Evolutionary conservation across 2,888 invertebrate species (phyloP).

Genomic region (Phyllotreta striolata): DNA sequence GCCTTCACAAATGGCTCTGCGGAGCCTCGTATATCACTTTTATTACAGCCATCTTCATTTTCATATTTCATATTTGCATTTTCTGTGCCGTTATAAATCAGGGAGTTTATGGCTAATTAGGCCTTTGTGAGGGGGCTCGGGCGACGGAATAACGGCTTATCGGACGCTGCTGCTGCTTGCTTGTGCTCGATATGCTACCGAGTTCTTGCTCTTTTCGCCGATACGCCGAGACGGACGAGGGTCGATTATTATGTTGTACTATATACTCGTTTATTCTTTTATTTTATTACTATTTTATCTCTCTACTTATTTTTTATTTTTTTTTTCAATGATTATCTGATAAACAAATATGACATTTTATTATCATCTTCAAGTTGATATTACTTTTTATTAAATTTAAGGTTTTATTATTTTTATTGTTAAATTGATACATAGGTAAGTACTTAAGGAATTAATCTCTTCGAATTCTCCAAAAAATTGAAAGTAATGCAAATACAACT

Average conservation of each 20-base stretch:
- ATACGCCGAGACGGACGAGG: background rate
- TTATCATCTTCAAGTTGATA: too few relatives aligned
- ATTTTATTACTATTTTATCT: too few relatives aligned
- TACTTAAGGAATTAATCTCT: too few relatives aligned
- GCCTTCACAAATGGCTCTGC: slow-evolving; percentile 78
- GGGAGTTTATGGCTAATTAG: slow-evolving; percentile 72
- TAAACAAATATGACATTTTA: too few relatives aligned
- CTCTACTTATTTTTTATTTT: too few relatives aligned
- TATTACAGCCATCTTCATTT: slow-evolving; percentile 74
- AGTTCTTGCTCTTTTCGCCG: slow-evolving; percentile 18
- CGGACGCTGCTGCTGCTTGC: slow-evolving; percentile 54
- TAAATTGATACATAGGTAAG: too few relatives aligned
- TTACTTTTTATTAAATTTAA: too few relatives aligned
- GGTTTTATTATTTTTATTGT: too few relatives aligned
- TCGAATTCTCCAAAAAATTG: too few relatives aligned
- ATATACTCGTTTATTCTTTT: too few relatives aligned
- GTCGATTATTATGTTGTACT: slow-evolving; percentile 9
- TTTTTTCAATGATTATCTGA: too few relatives aligned
- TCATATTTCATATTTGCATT: slow-evolving; percentile 70
- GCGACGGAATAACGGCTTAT: slow-evolving; percentile 63
- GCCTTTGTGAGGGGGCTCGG: slow-evolving; percentile 61
- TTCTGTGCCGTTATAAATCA: slow-evolving; percentile 70
- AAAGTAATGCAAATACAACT: too few relatives aligned
- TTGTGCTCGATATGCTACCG: background rate
- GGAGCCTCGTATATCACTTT: slow-evolving; percentile 82